Conservation (phyloP, 2,888 invertebrate species). For the Mimas tiliae region DNA sequence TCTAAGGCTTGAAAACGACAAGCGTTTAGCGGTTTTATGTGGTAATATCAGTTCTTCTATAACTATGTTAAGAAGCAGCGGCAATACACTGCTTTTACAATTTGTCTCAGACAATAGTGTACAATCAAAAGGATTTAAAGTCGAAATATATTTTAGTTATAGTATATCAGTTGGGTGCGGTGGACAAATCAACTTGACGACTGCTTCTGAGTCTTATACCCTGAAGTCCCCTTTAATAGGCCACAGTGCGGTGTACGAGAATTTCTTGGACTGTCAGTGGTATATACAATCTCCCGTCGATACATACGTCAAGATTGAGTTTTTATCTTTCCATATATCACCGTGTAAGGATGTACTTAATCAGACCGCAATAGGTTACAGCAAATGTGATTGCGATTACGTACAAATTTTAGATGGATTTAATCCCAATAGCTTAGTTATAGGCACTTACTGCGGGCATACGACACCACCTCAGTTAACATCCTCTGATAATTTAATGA, state of each 20-base stretch:
- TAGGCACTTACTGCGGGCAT: slow-evolving; percentile 89
- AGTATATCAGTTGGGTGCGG: slow-evolving; percentile 87
- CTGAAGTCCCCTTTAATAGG: slow-evolving; percentile 70
- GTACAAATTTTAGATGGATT: slow-evolving; percentile 90
- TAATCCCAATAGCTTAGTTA: slow-evolving; percentile 86
- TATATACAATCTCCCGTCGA: slow-evolving; percentile 84
- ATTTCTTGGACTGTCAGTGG: slow-evolving; percentile 91
- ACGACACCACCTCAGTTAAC: slow-evolving; percentile 80
- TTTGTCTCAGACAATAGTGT: slow-evolving; percentile 71
- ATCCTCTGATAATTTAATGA: slow-evolving; percentile 86
- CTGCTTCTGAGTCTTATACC: slow-evolving; percentile 51
- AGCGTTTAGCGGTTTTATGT: slow-evolving; percentile 86
- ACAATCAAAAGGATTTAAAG: slow-evolving; percentile 83
- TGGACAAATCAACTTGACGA: slow-evolving; percentile 85
- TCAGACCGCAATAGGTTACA: slow-evolving; percentile 65
- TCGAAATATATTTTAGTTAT: slow-evolving; percentile 84
- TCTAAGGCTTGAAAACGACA: slow-evolving; percentile 52
- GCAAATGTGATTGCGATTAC: slow-evolving; percentile 88
- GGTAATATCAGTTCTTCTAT: slow-evolving; percentile 84
- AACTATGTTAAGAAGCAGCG: slow-evolving; percentile 85
- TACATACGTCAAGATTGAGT: slow-evolving; percentile 86
- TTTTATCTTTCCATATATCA: slow-evolving; percentile 82
- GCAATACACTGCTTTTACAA: slow-evolving; percentile 84
- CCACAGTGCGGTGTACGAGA: slow-evolving; percentile 82
- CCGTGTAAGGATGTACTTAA: slow-evolving; percentile 63